A percentile compares a stretch with the other conserved stretches of the same genome.
Evolutionary conservation across 2,888 invertebrate genomes (phyloP).

Genomic region (Clivina fossor): DNA sequence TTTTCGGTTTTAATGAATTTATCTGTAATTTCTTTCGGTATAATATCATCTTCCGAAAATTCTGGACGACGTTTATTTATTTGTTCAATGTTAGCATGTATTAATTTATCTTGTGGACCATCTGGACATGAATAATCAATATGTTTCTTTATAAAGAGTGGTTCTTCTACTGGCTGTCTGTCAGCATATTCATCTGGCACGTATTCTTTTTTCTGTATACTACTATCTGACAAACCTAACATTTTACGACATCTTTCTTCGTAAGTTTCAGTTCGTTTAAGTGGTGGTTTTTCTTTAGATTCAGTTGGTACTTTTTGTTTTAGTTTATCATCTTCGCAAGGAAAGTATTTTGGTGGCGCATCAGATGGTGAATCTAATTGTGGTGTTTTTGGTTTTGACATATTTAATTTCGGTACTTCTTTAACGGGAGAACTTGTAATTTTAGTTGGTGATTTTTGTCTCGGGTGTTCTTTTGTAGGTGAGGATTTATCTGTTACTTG

Average conservation of each 20-base stretch:
- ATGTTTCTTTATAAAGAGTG: slow-evolving; percentile 46
- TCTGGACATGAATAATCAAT: slow-evolving; percentile 40
- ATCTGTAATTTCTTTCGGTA: neutral
- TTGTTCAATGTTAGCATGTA: slow-evolving; percentile 8
- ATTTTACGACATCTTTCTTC: slow-evolving; percentile 73
- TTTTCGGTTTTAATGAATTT: neutral
- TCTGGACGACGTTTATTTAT: neutral
- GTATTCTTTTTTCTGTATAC: slow-evolving; percentile 16
- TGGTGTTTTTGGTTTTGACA: slow-evolving; percentile 9
- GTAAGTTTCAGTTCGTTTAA: slow-evolving; percentile 69
- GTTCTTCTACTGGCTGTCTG: slow-evolving; percentile 48
- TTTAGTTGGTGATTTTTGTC: slow-evolving; percentile 37
- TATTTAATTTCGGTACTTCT: slow-evolving; percentile 19
- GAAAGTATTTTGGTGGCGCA: slow-evolving; percentile 38
- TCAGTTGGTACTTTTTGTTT: slow-evolving; percentile 36
- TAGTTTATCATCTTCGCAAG: slow-evolving; percentile 5
- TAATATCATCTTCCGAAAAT: neutral
- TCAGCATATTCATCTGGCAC: slow-evolving; percentile 26
- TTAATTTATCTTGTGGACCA: slow-evolving; percentile 45
- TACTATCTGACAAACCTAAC: slow-evolving; percentile 60
- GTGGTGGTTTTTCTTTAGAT: slow-evolving; percentile 59
- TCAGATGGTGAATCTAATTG: slow-evolving; percentile 22
- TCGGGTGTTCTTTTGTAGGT: slow-evolving; percentile 31
- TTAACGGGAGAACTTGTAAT: slow-evolving; percentile 17
- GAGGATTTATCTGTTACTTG: slow-evolving; percentile 30